Evolutionary conservation across 1,140 invertebrate genomes (phyloP), one percentile per base, ranked within the genome.

Genomic region (Lasioglossum albipes): DNA sequence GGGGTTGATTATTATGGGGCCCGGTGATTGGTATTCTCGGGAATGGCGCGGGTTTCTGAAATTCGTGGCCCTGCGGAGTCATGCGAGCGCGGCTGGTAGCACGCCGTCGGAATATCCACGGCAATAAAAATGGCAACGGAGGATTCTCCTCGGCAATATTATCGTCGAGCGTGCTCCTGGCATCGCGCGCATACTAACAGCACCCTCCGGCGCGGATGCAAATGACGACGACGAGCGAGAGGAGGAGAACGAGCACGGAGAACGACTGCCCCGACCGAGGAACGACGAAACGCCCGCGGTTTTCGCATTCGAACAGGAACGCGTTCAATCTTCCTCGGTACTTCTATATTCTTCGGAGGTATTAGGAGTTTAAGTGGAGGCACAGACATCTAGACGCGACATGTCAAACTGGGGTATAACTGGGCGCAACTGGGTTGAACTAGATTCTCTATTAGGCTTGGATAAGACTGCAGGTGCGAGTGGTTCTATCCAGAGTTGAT

Each of bases 191-290:
- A 82, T 70, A 54, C 75, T 75, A 82, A 82, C 69, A 79, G 80
- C 66, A 71, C 66, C 83, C 83, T 82, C 75, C 22, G 81, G 83
- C 80, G 65, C 83, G 83, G 70, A 82, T 84, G 65, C 69, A 31
- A 65, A 84, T 66, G 75, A 84, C 83, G 45, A 49, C 10, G 45
- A 49, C 45, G 45, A 12, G 10, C 45, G 45, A 12, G 10, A 3
- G 45, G 45, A 10, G 81, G 77, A 59, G 57, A 20, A n/a, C 6
- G 42, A 57, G 71, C 22, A 59, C 67, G 81, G 81, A 59, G 16
- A 52, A 22, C 41, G 20, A 65, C 65, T 45, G 66, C 45, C 18
- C 16, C 20, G 65, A 6, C 31, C 6, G 49, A 20, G 12, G 36
- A 49, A 13, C n/a, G 42, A 1, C 13, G 66, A 49, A 22, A 49